These are phyloP conservation scores for Oreochromis spilurus DNA, from an alignment of 2,113 vertebrate genomes.

Conservation along the genomic window DNA sequence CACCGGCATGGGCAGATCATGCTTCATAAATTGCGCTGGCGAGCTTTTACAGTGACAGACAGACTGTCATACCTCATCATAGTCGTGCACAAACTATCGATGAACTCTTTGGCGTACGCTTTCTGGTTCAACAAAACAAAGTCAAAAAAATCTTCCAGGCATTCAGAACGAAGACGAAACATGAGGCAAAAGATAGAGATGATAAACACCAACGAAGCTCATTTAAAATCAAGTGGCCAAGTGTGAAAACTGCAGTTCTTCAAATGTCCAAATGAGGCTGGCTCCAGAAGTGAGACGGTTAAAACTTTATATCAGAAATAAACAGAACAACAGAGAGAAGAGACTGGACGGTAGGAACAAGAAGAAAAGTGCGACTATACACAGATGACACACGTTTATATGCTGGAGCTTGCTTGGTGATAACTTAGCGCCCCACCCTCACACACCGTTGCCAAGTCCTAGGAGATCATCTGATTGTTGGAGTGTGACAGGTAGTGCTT, in stretches of 20 bases:
- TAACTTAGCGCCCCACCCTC: no score
- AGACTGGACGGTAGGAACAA: background rate
- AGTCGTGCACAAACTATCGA: background rate
- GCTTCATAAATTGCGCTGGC: background rate
- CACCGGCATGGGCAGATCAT: background rate
- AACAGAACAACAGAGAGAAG: background rate
- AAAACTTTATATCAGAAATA: background rate
- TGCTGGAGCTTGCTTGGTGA: no score
- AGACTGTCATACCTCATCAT: constrained; percentile 21
- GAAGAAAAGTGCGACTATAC: background rate
- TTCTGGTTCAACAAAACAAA: background rate
- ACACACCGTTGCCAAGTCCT: no score
- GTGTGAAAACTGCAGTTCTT: background rate
- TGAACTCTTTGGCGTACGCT: background rate
- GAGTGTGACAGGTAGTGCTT: no score
- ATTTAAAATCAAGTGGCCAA: background rate
- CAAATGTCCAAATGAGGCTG: background rate
- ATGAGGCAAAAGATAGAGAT: background rate
- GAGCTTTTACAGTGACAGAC: constrained; percentile 1
- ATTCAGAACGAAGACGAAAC: background rate
- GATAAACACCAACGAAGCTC: accelerated
- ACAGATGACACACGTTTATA: background rate
- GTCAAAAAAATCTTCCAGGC: background rate
- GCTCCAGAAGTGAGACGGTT: background rate
- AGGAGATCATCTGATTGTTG: no score